phyloP scores from a whole-genome alignment of 2,797 vertebrate species.

The Limosa lapponica region DNA sequence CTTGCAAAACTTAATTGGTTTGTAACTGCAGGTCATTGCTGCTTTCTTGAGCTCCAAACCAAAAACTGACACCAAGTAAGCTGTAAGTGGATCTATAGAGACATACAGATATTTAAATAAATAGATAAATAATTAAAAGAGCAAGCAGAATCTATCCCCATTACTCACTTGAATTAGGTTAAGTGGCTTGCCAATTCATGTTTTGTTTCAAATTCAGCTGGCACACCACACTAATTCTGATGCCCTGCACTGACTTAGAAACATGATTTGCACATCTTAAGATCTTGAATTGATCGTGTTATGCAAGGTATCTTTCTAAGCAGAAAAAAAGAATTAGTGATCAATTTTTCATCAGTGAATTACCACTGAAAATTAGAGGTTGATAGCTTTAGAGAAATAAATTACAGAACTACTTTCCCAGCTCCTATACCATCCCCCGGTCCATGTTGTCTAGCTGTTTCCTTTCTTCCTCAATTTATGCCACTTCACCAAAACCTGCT shows the following conservation, averaged over 20 bases:
- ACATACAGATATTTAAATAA: not conserved
- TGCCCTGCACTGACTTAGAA: not conserved
- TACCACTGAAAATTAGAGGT: not conserved
- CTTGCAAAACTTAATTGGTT: not conserved
- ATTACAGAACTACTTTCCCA: not conserved
- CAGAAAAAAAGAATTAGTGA: not conserved
- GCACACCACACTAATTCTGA: not conserved
- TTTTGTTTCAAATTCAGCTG: constrained; percentile 15
- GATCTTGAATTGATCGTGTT: not conserved
- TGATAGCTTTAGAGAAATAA: not conserved
- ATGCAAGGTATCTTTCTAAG: not conserved
- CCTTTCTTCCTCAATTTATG: not conserved
- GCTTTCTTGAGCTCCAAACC: not conserved
- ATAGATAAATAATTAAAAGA: not conserved
- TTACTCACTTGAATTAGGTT: not conserved
- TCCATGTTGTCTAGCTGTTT: not conserved
- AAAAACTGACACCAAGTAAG: not conserved
- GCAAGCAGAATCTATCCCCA: not conserved
- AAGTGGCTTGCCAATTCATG: not conserved
- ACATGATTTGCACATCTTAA: not conserved
- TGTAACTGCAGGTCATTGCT: not conserved
- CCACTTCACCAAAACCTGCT: constrained; percentile 9
- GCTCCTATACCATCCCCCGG: not conserved
- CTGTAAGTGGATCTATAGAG: not conserved
- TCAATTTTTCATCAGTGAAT: not conserved